Evolutionary conservation across 1,140 invertebrate genomes (phyloP), one percentile per base, ranked within the genome.

Genomic region (Drosophila guanche): DNA sequence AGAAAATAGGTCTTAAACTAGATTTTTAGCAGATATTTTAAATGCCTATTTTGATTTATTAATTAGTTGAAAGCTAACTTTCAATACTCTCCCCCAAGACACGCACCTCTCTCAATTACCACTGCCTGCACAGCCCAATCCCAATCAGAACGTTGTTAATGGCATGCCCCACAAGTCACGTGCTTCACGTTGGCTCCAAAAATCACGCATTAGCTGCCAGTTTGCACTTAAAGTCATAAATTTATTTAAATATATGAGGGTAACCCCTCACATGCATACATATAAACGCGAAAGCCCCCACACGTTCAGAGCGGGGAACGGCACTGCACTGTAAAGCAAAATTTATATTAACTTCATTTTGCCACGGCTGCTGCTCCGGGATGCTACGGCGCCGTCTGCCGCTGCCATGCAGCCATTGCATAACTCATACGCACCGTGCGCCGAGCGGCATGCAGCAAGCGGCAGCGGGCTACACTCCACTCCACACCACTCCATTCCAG

Each of bases 311-410:
- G 3, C 10, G 10, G 33, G 10, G 8, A 3, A 3, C 2, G 29
- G 41, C 20, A 46, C 42, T 52, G 37, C 51, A 70, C 58, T 65
- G 79, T 88, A 83, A 86, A 76, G 83, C 60, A 88, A 75, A 84
- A 86, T 83, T 83, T 81, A 88, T 88, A 88, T 86, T 88, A 86
- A 86, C 81, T 86, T 86, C 83, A 86, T 88, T 86, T 84, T 67
- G 56, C 56, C 54, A 45, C 47, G 46, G 70, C 27, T 56, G 41
- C 27, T 45, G 59, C 10, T 46, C 22, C 27, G 10, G 33, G 10
- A 10, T 25, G 27, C 22, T 47, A 27, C 8, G 20, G 23, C 61
- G 29, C 42, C 41, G 69, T 6, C 33, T 58, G 63, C 46, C 45
- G 41, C 27, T 62, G 76, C 62, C 76, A 79, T 74, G 80, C 68